phyloP scores from a whole-genome alignment of 2,797 vertebrate genomes.

The Avahi laniger region DNA sequence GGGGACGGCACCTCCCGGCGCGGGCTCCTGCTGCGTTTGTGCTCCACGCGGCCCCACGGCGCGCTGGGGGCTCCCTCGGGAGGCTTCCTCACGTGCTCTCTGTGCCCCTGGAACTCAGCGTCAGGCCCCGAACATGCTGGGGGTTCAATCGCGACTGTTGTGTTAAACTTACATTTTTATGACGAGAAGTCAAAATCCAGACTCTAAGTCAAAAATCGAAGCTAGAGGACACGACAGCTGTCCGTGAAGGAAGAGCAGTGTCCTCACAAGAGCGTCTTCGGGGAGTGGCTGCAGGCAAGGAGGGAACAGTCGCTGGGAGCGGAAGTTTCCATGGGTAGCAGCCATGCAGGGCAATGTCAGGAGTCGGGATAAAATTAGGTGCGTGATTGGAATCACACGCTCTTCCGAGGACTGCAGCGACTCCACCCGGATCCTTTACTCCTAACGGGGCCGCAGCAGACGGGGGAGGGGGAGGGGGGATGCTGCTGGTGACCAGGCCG shows the following conservation, averaged over 20 bases:
- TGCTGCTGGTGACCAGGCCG: too few relatives aligned
- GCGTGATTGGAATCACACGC: fast-evolving
- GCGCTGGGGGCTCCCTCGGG: fast-evolving
- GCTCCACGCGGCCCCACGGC: fast-evolving
- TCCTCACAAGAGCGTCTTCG: background rate
- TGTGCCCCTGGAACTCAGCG: background rate
- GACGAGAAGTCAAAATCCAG: background rate
- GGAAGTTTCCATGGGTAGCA: fast-evolving
- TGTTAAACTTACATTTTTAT: background rate
- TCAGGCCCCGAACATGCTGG: fast-evolving
- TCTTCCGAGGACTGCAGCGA: fast-evolving
- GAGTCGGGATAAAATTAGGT: fast-evolving
- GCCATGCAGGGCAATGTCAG: fast-evolving
- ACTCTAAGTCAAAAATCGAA: background rate
- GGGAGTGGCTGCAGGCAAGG: fast-evolving
- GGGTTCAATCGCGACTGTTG: fast-evolving
- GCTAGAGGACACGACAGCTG: background rate
- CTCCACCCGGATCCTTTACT: background rate
- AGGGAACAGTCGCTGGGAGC: fast-evolving
- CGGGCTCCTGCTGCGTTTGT: fast-evolving
- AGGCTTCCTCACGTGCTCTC: fast-evolving
- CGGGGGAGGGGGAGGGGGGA: fast-evolving
- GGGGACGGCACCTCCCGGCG: fast-evolving
- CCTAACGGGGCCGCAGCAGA: fast-evolving
- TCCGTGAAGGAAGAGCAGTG: fast-evolving